Evolutionary conservation across 2,888 invertebrate species (phyloP).

Genomic region (Drosophila dives): DNA sequence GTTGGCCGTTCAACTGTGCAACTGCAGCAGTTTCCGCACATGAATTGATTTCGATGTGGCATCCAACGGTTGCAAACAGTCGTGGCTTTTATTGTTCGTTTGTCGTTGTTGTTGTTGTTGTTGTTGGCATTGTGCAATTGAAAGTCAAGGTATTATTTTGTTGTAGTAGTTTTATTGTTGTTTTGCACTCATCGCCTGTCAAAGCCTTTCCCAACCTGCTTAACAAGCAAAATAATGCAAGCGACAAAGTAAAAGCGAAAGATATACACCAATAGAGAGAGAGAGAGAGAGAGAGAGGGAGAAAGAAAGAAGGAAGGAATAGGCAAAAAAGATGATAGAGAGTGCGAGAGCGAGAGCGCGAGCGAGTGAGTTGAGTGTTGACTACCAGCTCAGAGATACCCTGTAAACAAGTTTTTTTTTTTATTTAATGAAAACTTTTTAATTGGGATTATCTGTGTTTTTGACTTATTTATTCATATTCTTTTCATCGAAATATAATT

Average conservation of each 20-base stretch:
- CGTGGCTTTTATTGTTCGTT: constrained; percentile 68
- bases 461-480: neutral
- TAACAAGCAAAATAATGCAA: constrained; percentile 76
- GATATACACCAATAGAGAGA: neutral
- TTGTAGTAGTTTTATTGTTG: constrained; percentile 49
- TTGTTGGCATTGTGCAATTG: constrained; percentile 70
- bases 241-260: constrained; percentile 19
- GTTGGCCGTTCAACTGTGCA: constrained; percentile 71
- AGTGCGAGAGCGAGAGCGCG: neutral
- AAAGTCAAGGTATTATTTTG: constrained; percentile 73
- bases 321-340: neutral
- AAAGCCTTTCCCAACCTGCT: constrained; percentile 69
- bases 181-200: constrained; percentile 66
- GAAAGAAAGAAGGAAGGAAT: neutral
- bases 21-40: constrained; percentile 76
- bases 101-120: constrained; percentile 37
- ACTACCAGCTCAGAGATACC: neutral
- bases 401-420: neutral
- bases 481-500: neutral
- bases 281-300: neutral
- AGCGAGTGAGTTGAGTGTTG: neutral
- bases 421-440: neutral
- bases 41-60: constrained; percentile 76
- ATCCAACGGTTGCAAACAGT: constrained; percentile 43
- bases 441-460: neutral